These are phyloP conservation scores for Falco berigora DNA, from an alignment of 2,797 vertebrate species.

Conservation along the genomic window DNA sequence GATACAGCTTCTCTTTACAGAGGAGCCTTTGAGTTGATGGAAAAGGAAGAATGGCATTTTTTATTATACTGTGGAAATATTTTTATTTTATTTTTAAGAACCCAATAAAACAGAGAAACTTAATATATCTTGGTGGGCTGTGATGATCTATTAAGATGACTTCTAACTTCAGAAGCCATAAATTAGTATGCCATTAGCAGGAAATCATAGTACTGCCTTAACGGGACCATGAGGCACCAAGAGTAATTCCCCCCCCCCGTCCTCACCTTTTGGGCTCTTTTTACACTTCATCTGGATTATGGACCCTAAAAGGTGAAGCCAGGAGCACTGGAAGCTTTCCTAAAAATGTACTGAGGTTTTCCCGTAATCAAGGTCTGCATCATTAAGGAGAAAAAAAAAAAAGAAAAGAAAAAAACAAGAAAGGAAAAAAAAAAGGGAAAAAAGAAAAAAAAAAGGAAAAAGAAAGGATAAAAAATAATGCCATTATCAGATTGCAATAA, in stretches of 20 bases:
- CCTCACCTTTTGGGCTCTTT: neutral
- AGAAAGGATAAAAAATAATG: neutral
- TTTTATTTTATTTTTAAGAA: neutral
- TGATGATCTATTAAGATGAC: neutral
- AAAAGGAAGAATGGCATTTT: neutral
- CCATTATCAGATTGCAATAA: neutral
- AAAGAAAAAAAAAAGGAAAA: neutral
- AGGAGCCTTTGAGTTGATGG: neutral
- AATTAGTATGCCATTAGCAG: neutral
- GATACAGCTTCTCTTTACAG: neutral
- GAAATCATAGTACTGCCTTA: neutral
- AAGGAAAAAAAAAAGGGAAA: neutral
- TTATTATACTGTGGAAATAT: neutral
- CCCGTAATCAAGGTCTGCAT: neutral
- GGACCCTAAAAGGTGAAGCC: neutral
- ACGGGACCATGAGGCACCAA: neutral
- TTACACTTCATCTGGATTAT: neutral
- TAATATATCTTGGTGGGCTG: neutral
- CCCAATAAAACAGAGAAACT: neutral
- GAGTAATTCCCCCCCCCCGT: neutral
- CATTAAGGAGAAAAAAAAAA: too few relatives aligned
- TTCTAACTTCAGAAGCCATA: neutral
- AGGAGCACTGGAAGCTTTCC: neutral
- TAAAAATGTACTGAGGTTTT: neutral
- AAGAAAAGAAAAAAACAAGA: neutral